Evolutionary conservation across 2,113 vertebrate species (phyloP).

Genomic region (Corythoichthys intestinalis): DNA sequence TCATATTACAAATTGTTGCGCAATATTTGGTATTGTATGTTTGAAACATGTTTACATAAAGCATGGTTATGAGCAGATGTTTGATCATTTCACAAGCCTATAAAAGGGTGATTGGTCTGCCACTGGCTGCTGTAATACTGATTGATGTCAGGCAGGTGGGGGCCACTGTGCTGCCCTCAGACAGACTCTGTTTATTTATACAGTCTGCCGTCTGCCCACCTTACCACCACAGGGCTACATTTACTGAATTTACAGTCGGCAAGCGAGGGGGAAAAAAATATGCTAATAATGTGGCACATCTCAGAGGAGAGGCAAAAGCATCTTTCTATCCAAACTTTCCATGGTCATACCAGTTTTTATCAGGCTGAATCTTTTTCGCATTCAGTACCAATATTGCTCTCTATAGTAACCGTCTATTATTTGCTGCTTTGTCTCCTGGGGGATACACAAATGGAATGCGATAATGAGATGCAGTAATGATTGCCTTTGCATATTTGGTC

Average conservation of each 20-base stretch:
- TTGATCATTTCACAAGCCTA: slow-evolving; percentile 71
- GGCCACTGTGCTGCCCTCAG: slow-evolving; percentile 61
- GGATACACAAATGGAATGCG: slow-evolving; percentile 53
- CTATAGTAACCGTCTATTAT: slow-evolving; percentile 39
- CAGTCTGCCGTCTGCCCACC: slow-evolving; percentile 64
- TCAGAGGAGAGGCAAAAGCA: slow-evolving; percentile 56
- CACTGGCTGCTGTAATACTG: slow-evolving; percentile 68
- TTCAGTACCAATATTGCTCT: slow-evolving; percentile 16
- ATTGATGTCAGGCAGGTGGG: slow-evolving; percentile 74
- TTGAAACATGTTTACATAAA: slow-evolving; percentile 59
- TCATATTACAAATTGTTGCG: slow-evolving; percentile 22
- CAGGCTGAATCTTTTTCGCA: slow-evolving; percentile 24
- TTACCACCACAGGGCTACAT: slow-evolving; percentile 53
- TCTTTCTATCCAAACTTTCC: slow-evolving; percentile 48
- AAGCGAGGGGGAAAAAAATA: slow-evolving; percentile 32
- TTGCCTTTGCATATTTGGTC: slow-evolving; percentile 54
- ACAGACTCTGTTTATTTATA: slow-evolving; percentile 70
- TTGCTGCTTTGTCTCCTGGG: slow-evolving; percentile 31
- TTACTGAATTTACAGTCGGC: slow-evolving; percentile 66
- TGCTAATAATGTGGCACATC: slow-evolving; percentile 57
- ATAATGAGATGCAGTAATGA: slow-evolving; percentile 58
- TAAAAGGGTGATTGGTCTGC: slow-evolving; percentile 69
- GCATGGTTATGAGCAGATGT: slow-evolving; percentile 69
- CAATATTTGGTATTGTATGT: slow-evolving; percentile 46
- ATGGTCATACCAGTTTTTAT: slow-evolving; percentile 23